Evolutionary conservation across 2,888 invertebrate species (phyloP), one percentile per base, ranked within the genome.

Genomic region (Neelides folsomi): DNA sequence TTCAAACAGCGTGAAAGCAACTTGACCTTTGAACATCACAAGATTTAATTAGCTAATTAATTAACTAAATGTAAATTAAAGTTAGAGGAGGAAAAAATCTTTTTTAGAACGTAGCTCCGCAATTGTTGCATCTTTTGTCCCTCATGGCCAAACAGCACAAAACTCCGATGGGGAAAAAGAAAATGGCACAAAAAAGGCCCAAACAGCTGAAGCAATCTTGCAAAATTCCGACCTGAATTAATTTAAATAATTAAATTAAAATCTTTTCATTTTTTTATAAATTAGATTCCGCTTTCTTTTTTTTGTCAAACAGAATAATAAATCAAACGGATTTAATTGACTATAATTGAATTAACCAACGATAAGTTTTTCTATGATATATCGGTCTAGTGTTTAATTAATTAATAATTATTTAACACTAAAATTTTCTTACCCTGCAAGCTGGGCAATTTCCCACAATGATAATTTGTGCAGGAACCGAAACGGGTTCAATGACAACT

Each of bases 401-500:
- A 47, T 47, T 18, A 35, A 7, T 49, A 13, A 34, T 49, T 35
- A 43, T 18, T 12, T 36, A 19, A 18, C 10, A n/a, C 16, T 42
- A 20, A 47, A 15, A 40, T 13, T 9, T 9, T 66, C 72, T 69
- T 67, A 78, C 86, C 62, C 89, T 76, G 68, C 90, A 92, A 1
- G 86, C 84, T 1, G 90, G 90, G 70, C 90, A 92, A 2, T 83
- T 86, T 1, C 88, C 88, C 1, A 90, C 82, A 0, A 87, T 74
- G 56, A 89, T 82, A 37, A 89, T 85, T 57, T 86, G 82, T 3
- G 82, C 80, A 57, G 82, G 78, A 52, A 81, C 76, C 46, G 73
- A 69, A 4, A 76, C 54, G 1, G 62, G 62, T 52, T 61, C 60
- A 2, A 58, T 52, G 7, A 60, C 48, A 16, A 57, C 52, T 9